Evolutionary conservation across 2,888 invertebrate species (phyloP), one percentile per base, ranked within the genome.

Genomic region (Camptogramma bilineatum): DNA sequence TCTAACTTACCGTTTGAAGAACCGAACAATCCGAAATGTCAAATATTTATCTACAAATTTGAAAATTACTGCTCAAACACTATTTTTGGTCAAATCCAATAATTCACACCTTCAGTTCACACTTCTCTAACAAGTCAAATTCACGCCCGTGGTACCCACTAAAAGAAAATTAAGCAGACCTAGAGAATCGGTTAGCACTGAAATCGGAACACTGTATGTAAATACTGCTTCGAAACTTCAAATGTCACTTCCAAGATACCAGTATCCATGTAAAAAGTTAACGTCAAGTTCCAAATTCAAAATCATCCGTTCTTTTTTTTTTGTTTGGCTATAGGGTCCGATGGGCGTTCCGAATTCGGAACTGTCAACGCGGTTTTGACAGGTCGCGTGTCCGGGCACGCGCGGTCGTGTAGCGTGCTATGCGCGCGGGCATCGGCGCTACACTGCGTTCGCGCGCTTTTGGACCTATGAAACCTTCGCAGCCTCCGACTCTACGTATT

Each of bases 371-470:
- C 83, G 85, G 71, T 69, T 81, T 82, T 86, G 88, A 85, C 85
- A 85, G 80, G 76, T 79, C 80, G 81, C 86, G 84, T 80, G 80
- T 75, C 80, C 57, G 77, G 81, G 81, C 84, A 81, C 84, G 85
- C 86, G 84, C 83, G 81, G 80, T 84, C 84, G 84, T 86, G 80
- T 86, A 87, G 87, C 92, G 91, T 92, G 92, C 89, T 83, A 67
- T 85, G 91, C 91, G 91, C 91, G 79, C 92, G 90, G 81, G 85
- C 86, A 84, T 85, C 91, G 85, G 88, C 90, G 87, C 89, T 82
- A 86, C 87, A 93, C 93, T 93, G 92, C 87, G 87, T 92, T 91
- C 91, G 91, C 93, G 92, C 91, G 91, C 92, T 91, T 91, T 93
- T 91, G 87, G 81, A 85, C 85, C 86, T 84, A 84, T 79, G 81